Conservation (phyloP, 2,797 vertebrate genomes). For the Parotocinclus haroldoi region DNA sequence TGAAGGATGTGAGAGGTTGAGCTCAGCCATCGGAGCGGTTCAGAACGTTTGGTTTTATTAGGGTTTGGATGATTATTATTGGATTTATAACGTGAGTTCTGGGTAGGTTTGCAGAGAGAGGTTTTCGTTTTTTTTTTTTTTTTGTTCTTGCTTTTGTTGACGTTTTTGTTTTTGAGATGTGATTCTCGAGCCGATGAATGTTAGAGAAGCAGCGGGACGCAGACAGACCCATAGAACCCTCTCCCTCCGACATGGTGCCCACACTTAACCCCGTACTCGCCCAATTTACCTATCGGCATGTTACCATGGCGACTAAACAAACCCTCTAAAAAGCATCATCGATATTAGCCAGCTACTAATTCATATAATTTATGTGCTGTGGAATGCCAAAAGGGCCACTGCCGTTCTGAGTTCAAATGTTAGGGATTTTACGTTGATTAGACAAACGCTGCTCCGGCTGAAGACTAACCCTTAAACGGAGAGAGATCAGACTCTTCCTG, state of each 20-base stretch:
- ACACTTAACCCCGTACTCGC: no score
- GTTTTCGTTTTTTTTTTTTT: slow-evolving; percentile 63
- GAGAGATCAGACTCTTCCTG: no score
- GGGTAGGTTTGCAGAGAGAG: slow-evolving; percentile 65
- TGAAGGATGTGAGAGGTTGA: slow-evolving; percentile 51
- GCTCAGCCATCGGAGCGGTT: slow-evolving; percentile 66
- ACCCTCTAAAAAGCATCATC: no score
- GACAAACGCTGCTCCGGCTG: no score
- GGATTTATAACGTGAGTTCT: slow-evolving; percentile 61
- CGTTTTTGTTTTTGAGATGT: slow-evolving; percentile 35
- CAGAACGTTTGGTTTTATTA: slow-evolving; percentile 67
- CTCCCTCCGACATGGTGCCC: background rate
- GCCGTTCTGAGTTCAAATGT: no score
- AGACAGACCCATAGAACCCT: background rate
- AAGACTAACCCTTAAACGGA: no score
- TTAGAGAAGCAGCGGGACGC: slow-evolving; percentile 38
- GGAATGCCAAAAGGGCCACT: no score
- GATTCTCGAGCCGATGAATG: slow-evolving; percentile 12
- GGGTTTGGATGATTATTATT: slow-evolving; percentile 73
- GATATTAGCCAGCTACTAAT: no score
- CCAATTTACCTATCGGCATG: no score
- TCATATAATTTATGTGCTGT: no score
- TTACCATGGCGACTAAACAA: no score
- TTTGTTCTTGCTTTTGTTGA: slow-evolving; percentile 61
- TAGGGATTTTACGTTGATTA: no score